Conservation (phyloP, 2,888 invertebrate species). For the Abrostola tripartita region DNA sequence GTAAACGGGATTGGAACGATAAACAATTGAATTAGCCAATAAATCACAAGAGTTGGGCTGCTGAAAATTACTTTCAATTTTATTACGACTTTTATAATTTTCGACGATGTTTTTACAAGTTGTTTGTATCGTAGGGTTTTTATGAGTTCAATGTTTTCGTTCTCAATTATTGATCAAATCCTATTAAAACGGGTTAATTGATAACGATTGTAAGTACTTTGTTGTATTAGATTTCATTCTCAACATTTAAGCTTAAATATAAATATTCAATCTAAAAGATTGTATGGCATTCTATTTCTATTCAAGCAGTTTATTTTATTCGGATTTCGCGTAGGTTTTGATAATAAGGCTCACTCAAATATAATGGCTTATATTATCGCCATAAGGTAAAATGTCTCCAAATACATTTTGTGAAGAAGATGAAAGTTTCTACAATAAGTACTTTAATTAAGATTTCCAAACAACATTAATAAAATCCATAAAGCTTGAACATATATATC, state of each 20-base stretch:
- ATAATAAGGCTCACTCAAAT: background rate
- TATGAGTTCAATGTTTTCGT: background rate
- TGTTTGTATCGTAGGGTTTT: conserved; percentile 16
- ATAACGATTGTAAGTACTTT: too few relatives aligned
- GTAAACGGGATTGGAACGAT: conserved; percentile 55
- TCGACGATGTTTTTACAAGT: conserved; percentile 12
- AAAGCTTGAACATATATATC: background rate
- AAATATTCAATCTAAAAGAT: too few relatives aligned
- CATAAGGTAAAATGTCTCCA: background rate
- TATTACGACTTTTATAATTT: conserved; percentile 26
- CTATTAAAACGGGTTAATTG: background rate
- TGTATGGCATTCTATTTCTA: too few relatives aligned
- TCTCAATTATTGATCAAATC: background rate
- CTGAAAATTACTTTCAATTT: conserved; percentile 38
- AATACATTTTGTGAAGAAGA: background rate
- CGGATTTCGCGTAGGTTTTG: background rate
- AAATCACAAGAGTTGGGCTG: conserved; percentile 53
- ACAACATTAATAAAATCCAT: background rate
- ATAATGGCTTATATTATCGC: background rate
- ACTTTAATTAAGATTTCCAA: background rate
- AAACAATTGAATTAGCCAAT: conserved; percentile 60
- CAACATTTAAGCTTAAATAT: too few relatives aligned
- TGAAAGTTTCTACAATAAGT: background rate
- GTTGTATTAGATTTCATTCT: too few relatives aligned
- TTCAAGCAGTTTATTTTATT: background rate